Base-by-base conservation (phyloP, 2,113 vertebrate genomes). In the Candoia aspera region DNA sequence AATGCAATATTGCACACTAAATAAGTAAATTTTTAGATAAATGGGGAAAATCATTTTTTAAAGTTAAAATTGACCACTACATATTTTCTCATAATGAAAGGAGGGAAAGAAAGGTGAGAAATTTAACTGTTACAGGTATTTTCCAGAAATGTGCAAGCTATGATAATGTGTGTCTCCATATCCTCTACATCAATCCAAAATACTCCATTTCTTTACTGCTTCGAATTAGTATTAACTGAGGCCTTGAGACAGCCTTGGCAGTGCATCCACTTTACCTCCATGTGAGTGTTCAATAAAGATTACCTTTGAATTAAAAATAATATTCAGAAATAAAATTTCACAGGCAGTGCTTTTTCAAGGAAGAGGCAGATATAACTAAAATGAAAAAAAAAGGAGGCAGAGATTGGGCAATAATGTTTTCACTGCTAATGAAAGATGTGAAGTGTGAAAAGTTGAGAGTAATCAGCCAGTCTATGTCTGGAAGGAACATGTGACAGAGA, bases 271-370 rank as follows among this genome's bases (percentile, higher is more conserved):
- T 59, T 11, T 87, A 62, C 15, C 89, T 17, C 0, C n/a, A 90
- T 55, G 83, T 87, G 12, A 12, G 89, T 90, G 6, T 87, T 86
- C 89, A 8, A 87, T 9, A 87, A 64, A 88, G 33, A 8, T 58
- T 91, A 91, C 64, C 58, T 37, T 59, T 64, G 84, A 91, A 59
- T 46, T 86, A 91, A 59, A 86, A 26, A 64, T 84, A 86, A 91
- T 86, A 29, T 64, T 33, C 19, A 62, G 46, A n/a, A 86, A 91
- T 42, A 37, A 86, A 91, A 90, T 84, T 90, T 90, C 37, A 54
- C 17, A 64, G 84, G 46, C 42, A 62, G 79, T 59, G 37, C 10
- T 86, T 91, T 37, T 12, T 86, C 84, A 33, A 46, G 53, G 26
- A 49, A 49, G 49, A 8, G 49, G 5, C 58, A 59, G 49, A 23